A percentile compares a stretch with the other conserved stretches of the same genome.
phyloP scores from a whole-genome alignment of 2,113 vertebrate species.

The Dicerorhinus sumatrensis region DNA sequence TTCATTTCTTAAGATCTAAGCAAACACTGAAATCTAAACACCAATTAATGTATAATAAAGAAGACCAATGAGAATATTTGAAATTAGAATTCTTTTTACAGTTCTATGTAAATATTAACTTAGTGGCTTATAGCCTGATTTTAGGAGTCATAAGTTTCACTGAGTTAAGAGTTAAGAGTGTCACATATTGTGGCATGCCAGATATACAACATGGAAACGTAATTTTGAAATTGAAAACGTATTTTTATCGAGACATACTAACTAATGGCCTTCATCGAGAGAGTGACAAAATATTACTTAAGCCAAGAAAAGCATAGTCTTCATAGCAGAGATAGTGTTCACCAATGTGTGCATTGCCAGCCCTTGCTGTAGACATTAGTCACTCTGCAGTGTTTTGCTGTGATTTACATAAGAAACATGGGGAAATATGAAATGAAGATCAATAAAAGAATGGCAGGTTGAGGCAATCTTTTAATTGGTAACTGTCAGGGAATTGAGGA shows the following conservation, averaged over 20 bases:
- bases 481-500: not conserved
- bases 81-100: not conserved
- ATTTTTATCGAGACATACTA: not conserved
- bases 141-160: not conserved
- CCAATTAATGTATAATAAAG: not conserved
- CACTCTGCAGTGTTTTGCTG: not conserved
- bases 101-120: not conserved
- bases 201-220: not conserved
- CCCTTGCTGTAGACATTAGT: not conserved
- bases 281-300: not conserved
- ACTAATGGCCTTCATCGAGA: not conserved
- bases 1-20: not conserved
- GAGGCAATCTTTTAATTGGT: not conserved
- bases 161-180: not conserved
- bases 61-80: not conserved
- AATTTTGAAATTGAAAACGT: slow-evolving; percentile 11
- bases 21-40: not conserved
- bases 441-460: not conserved
- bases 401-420: not conserved
- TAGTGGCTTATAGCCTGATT: not conserved
- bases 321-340: not conserved
- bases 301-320: not conserved
- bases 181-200: not conserved
- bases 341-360: not conserved
- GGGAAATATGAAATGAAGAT: not conserved